Evolutionary conservation across 2,797 vertebrate species (phyloP).

Genomic region (Hybognathus amarus): DNA sequence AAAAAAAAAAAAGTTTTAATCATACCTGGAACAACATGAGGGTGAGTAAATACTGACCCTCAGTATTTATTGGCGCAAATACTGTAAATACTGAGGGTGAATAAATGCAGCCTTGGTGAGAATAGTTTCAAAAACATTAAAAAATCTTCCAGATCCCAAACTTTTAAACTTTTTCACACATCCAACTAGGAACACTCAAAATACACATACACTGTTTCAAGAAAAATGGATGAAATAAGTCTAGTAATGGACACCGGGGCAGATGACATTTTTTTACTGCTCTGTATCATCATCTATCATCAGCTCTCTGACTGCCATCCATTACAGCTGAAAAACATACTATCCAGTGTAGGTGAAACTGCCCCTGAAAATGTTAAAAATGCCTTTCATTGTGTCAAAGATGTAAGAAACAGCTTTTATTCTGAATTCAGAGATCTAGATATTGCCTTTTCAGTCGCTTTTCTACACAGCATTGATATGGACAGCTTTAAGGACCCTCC

Average conservation of each 20-base stretch:
- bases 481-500: neutral
- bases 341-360: neutral
- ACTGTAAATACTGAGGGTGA: too few relatives aligned
- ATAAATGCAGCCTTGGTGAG: neutral
- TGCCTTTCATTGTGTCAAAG: neutral
- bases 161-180: neutral
- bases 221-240: neutral
- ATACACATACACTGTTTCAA: neutral
- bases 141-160: neutral
- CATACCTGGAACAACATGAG: too few relatives aligned
- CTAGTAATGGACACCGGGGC: neutral
- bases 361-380: neutral
- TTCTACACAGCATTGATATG: neutral
- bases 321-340: constrained; percentile 9
- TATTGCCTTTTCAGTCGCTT: neutral
- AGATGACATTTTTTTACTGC: neutral
- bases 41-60: too few relatives aligned
- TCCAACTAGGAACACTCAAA: neutral
- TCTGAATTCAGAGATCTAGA: neutral
- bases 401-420: constrained; percentile 16
- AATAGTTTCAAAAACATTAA: neutral
- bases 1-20: too few relatives aligned
- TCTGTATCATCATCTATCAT: constrained; percentile 7
- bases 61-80: too few relatives aligned
- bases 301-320: neutral